Evolutionary conservation across 1,140 invertebrate genomes (phyloP).

Genomic region (Chelonus insularis): DNA sequence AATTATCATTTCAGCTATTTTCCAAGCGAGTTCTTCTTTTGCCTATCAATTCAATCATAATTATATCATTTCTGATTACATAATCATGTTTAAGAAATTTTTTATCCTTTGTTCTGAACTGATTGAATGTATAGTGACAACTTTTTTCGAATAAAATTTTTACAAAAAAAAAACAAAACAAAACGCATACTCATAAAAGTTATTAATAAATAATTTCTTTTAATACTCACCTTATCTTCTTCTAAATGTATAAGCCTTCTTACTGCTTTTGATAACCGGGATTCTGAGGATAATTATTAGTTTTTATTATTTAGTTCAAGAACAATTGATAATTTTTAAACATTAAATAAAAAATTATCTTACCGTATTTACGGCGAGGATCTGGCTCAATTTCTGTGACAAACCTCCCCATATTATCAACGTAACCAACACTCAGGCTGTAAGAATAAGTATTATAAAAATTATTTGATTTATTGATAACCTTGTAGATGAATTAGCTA

Average conservation of each 20-base stretch:
- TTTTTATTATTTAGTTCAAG: not conserved
- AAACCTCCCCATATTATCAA: constrained; percentile 85
- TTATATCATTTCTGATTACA: constrained; percentile 14
- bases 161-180: no score
- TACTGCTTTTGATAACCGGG: constrained; percentile 68
- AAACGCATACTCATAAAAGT: no score
- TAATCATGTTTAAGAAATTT: no score
- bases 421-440: constrained; percentile 79
- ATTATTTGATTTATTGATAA: no score
- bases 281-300: constrained; percentile 53
- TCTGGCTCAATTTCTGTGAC: constrained; percentile 87
- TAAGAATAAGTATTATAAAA: no score
- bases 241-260: constrained; percentile 78
- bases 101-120: no score
- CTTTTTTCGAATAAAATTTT: no score
- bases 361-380: constrained; percentile 69
- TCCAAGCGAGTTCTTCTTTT: constrained; percentile 92
- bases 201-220: no score
- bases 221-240: constrained; percentile 71
- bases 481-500: no score
- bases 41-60: constrained; percentile 58
- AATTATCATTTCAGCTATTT: constrained; percentile 92
- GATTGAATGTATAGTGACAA: no score
- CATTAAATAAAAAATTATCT: not conserved
- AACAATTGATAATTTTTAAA: not conserved